Evolutionary conservation across 2,888 invertebrate species (phyloP).

Genomic region (Julus scandinavius): DNA sequence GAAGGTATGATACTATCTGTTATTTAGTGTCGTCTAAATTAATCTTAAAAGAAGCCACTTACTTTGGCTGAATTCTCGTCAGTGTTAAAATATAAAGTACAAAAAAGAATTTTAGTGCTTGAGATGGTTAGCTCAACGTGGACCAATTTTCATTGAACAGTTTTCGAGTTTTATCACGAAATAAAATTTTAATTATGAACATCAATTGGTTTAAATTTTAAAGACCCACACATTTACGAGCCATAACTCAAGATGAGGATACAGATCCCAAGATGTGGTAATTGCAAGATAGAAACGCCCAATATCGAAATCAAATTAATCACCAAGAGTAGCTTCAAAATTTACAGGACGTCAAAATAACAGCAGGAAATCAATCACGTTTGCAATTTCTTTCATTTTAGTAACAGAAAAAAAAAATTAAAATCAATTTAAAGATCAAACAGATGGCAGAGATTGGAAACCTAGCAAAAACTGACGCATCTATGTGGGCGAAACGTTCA

Average conservation of each 20-base stretch:
- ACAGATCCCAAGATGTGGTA: neutral
- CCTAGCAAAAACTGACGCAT: neutral
- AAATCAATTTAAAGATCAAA: slow-evolving; percentile 18
- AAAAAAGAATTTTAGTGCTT: neutral
- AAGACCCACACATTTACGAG: neutral
- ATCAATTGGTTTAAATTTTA: neutral
- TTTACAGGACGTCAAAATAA: neutral
- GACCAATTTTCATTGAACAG: no score
- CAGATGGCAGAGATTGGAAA: slow-evolving; percentile 15
- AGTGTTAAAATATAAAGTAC: neutral
- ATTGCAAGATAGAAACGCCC: slow-evolving; percentile 2
- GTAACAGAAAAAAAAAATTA: neutral
- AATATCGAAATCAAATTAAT: slow-evolving; percentile 19
- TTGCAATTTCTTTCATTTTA: slow-evolving; percentile 24
- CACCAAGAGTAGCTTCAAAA: slow-evolving; percentile 10
- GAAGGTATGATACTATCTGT: slow-evolving; percentile 25
- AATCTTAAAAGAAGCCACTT: slow-evolving; percentile 33
- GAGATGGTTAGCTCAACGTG: no score
- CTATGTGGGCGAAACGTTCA: neutral
- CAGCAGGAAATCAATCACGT: neutral
- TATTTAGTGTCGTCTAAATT: slow-evolving; percentile 7
- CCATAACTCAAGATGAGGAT: no score
- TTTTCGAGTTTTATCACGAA: no score
- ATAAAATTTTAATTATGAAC: no score
- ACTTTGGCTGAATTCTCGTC: neutral